Conservation (phyloP, 1,140 invertebrate species). For the Drosophila orena region DNA sequence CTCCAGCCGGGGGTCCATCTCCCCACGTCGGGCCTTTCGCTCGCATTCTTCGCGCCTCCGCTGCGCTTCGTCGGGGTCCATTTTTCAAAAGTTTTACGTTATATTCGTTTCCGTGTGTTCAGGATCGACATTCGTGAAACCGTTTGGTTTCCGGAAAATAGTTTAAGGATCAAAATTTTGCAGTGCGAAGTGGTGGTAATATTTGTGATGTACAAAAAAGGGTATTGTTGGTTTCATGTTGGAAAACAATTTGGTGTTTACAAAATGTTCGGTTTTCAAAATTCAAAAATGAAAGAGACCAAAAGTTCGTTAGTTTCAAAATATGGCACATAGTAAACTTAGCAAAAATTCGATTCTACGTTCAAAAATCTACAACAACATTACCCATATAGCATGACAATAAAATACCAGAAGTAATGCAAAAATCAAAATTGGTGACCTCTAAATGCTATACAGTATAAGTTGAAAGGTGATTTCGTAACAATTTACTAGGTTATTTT, state of each 20-base stretch:
- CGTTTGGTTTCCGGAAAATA: conserved; percentile 51
- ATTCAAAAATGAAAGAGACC: conserved; percentile 78
- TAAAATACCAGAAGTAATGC: conserved; percentile 5
- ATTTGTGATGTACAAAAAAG: conserved; percentile 11
- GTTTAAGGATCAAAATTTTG: conserved; percentile 44
- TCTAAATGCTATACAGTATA: conserved; percentile 26
- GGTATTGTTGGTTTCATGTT: conserved; percentile 22
- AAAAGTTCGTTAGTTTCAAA: conserved; percentile 80
- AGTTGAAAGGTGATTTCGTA: conserved; percentile 11
- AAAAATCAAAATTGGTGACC: conserved; percentile 60
- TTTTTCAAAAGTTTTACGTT: conserved; percentile 31
- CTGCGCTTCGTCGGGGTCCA: conserved; percentile 86
- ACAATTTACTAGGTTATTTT: conserved; percentile 32
- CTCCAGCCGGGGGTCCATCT: conserved; percentile 95
- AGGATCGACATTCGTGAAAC: conserved; percentile 25
- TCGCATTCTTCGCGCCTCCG: conserved; percentile 95
- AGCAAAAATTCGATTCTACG: conserved; percentile 8
- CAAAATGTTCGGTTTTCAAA: conserved; percentile 51
- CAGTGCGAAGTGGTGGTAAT: conserved; percentile 16
- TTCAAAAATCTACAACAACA: conserved; percentile 31
- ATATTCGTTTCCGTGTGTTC: conserved; percentile 7
- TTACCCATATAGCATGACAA: conserved; percentile 15
- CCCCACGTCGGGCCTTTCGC: conserved; percentile 92
- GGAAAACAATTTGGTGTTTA: conserved; percentile 36
- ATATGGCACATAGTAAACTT: conserved; percentile 21